phyloP scores from a whole-genome alignment of 2,797 vertebrate species.

The Sphaeramia orbicularis region DNA sequence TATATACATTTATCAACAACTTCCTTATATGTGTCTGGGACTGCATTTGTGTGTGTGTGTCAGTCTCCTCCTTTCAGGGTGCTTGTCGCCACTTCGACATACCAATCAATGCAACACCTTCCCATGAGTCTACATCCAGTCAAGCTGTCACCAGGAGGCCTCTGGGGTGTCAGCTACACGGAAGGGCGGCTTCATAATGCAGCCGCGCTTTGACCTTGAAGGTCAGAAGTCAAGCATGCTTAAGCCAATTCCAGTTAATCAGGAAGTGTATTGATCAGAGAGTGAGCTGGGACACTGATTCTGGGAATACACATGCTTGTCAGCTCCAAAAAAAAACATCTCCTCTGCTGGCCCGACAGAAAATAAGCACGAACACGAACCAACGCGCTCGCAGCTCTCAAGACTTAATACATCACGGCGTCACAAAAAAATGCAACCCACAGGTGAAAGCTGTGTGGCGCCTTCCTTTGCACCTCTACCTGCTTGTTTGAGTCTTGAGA shows the following conservation, averaged over 20 bases:
- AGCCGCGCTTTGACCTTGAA: slow-evolving; percentile 55
- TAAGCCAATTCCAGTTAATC: slow-evolving; percentile 60
- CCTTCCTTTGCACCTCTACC: slow-evolving; percentile 45
- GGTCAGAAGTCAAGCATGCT: slow-evolving; percentile 59
- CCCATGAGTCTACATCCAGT: slow-evolving; percentile 62
- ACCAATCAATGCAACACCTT: slow-evolving; percentile 68
- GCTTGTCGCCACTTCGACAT: slow-evolving; percentile 48
- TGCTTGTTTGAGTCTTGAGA: slow-evolving; percentile 70
- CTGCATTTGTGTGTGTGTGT: not conserved
- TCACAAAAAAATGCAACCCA: slow-evolving; percentile 26
- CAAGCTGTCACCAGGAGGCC: slow-evolving; percentile 66
- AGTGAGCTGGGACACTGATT: slow-evolving; percentile 3
- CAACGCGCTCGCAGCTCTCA: slow-evolving; percentile 23
- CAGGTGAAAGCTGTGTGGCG: slow-evolving; percentile 53
- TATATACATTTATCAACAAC: slow-evolving; percentile 9
- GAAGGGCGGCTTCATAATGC: slow-evolving; percentile 65
- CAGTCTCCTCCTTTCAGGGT: slow-evolving; percentile 44
- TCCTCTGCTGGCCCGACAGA: slow-evolving; percentile 4
- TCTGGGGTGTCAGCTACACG: slow-evolving; percentile 28
- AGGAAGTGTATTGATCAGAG: slow-evolving; percentile 49
- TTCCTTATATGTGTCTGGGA: slow-evolving; percentile 5
- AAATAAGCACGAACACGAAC: slow-evolving; percentile 29
- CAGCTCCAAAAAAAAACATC: slow-evolving; percentile 15
- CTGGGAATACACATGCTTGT: slow-evolving; percentile 29
- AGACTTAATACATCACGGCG: slow-evolving; percentile 23